Percentiles rank a stretch among this genome's conserved stretches.
Conservation (phyloP, 1,140 invertebrate species). For the Diachasmimorpha longicaudata region DNA sequence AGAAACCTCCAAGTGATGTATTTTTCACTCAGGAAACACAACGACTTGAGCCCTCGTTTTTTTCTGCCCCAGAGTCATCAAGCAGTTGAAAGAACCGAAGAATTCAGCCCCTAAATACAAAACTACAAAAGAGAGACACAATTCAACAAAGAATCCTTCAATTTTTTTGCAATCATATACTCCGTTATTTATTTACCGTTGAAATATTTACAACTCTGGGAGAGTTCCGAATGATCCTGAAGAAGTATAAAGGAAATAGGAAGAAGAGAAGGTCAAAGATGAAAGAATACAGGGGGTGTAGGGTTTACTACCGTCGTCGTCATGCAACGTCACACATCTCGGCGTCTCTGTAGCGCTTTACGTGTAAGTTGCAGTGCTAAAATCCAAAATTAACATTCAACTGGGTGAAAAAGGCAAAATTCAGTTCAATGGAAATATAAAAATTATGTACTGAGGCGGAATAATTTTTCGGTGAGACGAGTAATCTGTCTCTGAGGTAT, state of each 20-base stretch:
- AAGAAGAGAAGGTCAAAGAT: conserved; percentile 39
- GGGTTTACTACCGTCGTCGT: conserved; percentile 48
- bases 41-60: neutral
- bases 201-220: conserved; percentile 9
- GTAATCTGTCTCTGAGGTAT: no score
- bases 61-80: neutral
- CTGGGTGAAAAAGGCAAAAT: neutral
- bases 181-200: conserved; percentile 19
- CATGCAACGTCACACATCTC: conserved; percentile 40
- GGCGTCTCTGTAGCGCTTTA: conserved; percentile 30
- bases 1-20: conserved; percentile 12
- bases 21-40: neutral
- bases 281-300: conserved; percentile 46
- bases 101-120: neutral
- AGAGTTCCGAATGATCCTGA: neutral
- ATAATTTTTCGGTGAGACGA: no score
- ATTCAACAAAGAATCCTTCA: neutral
- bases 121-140: neutral
- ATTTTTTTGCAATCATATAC: conserved; percentile 22
- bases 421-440: neutral
- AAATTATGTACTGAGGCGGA: no score
- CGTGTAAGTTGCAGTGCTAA: neutral
- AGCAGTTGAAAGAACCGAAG: neutral
- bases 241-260: neutral
- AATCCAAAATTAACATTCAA: neutral